phyloP scores from a whole-genome alignment of 1,140 invertebrate genomes.

The Sycophila sp. region DNA sequence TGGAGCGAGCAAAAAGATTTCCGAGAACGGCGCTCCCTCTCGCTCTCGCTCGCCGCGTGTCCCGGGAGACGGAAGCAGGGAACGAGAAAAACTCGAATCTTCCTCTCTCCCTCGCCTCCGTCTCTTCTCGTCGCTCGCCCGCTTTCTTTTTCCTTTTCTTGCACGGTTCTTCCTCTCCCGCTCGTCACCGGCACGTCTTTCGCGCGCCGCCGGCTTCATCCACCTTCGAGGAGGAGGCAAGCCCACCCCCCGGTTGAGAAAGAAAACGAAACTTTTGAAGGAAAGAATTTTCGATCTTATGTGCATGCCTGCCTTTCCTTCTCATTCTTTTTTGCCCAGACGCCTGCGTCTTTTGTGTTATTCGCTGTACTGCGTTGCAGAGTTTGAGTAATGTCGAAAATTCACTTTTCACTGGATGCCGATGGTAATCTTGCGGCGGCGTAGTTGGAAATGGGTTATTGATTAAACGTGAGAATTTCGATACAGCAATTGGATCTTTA shows the following conservation, averaged over 20 bases:
- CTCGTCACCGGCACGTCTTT: constrained; percentile 45
- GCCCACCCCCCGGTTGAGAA: constrained; percentile 24
- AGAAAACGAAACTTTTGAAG: constrained; percentile 54
- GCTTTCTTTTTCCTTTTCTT: background rate
- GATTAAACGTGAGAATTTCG: no score
- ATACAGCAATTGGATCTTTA: no score
- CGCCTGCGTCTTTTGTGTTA: background rate
- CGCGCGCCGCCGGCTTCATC: constrained; percentile 17
- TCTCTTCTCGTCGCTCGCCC: background rate
- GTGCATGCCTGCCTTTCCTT: background rate
- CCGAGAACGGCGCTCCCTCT: constrained; percentile 28
- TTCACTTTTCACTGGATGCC: no score
- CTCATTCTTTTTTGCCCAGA: no score
- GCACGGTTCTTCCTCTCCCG: constrained; percentile 25
- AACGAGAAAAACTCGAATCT: constrained; percentile 37
- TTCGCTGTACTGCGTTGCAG: no score
- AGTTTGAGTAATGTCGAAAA: no score
- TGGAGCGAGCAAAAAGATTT: constrained; percentile 55
- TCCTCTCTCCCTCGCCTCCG: background rate
- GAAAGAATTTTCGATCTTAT: constrained; percentile 48
- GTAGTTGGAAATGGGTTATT: no score
- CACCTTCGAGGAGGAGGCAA: constrained; percentile 11
- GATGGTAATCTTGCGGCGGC: no score
- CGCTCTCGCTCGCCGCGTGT: constrained; percentile 22
- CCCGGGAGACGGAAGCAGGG: constrained; percentile 38